Evolutionary conservation across 1,140 invertebrate species (phyloP), one percentile per base, ranked within the genome.

Genomic region (Cydia pomonella): DNA sequence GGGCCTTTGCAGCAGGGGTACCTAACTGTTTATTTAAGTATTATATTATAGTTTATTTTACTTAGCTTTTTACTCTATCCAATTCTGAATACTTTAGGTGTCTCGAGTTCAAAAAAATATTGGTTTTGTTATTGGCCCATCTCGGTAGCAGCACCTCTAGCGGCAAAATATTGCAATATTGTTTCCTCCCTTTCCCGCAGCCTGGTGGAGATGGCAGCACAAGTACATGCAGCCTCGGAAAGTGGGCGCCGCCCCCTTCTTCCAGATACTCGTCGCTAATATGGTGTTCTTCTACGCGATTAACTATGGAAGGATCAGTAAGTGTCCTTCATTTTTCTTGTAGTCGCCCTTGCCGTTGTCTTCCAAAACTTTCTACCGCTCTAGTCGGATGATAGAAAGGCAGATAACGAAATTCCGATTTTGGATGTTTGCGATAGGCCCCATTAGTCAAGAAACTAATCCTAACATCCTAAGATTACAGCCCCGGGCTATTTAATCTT

Each of bases 191-290:
- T 21, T 59, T 23, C 53, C 53, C 53, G 92, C 5, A 96, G 97
- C 95, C 47, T 97, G 94, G 90, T 98, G 97, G 97, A 95, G 97
- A 85, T 98, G 97, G 97, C 95, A 97, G 82, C 96, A 97, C 88
- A 98, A 97, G 84, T 98, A 98, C 84, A 87, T 96, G 63, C 95
- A 96, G 76, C 96, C 97, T 9, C 96, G 95, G 87, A 95, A 94
- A 79, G 86, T 93, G 82, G 96, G 95, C 29, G 93, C 96, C 81
- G 96, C 97, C 83, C 96, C 97, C 82, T 94, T 96, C 82, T 95
- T 96, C 81, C 98, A 98, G 84, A 38, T 97, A 23, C 84, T 95
- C 69, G 85, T 95, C 72, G 95, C 88, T 50, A 88, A 92, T 21
- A 97, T 96, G 95, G 82, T 94, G 12, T 94, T 96, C 82, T 98